Conservation (phyloP, 2,113 vertebrate species). For the Amphiprion percula region DNA sequence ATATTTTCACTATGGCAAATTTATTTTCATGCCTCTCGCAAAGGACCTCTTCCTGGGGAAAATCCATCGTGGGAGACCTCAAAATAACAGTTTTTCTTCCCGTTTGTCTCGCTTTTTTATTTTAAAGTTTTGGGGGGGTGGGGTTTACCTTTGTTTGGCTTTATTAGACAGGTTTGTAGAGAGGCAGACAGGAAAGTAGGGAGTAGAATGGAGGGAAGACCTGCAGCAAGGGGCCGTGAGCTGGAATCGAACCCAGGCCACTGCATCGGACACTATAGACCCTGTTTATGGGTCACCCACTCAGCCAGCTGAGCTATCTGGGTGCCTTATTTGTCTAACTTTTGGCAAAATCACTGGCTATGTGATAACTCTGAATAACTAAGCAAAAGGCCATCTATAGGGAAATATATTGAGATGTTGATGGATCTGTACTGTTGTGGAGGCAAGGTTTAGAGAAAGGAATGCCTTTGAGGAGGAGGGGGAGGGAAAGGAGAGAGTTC, state of each 20-base stretch:
- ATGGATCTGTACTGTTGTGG: constrained; percentile 45
- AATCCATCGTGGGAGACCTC: constrained; percentile 38
- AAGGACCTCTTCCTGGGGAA: constrained; percentile 28
- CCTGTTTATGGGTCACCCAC: too few relatives aligned
- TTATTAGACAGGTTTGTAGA: too few relatives aligned
- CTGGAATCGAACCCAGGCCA: too few relatives aligned
- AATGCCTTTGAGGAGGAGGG: constrained; percentile 67
- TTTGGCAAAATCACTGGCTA: constrained; percentile 46
- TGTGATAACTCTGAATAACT: constrained; percentile 22
- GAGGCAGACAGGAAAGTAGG: too few relatives aligned
- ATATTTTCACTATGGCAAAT: constrained; percentile 59
- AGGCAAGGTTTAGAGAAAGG: constrained; percentile 55
- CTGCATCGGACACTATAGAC: too few relatives aligned
- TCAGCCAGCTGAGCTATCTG: too few relatives aligned
- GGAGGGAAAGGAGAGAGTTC: constrained; percentile 27
- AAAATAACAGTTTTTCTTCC: constrained; percentile 37
- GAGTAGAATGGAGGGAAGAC: too few relatives aligned
- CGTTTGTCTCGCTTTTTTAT: constrained; percentile 21
- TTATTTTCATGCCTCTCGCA: constrained; percentile 56
- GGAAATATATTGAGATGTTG: constrained; percentile 40
- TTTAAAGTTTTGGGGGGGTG: too few relatives aligned
- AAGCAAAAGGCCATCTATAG: constrained; percentile 32
- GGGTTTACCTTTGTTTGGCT: too few relatives aligned
- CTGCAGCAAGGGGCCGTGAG: too few relatives aligned
- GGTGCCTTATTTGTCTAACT: constrained; percentile 28